These are phyloP conservation scores for Cephus runcator DNA, from an alignment of 2,888 invertebrate species.

Conservation along the genomic window DNA sequence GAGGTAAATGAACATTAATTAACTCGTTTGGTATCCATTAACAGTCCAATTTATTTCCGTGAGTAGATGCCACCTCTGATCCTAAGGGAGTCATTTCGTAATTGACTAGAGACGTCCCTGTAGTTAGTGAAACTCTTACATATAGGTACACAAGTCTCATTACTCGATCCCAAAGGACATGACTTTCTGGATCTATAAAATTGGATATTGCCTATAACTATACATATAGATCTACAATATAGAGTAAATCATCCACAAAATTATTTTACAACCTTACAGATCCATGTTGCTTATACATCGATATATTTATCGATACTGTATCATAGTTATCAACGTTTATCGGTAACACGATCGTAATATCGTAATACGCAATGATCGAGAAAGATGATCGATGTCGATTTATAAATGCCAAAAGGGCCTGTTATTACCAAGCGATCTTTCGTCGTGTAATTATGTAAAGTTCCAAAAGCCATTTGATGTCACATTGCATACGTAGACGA, in stretches of 20 bases:
- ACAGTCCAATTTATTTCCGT: conserved; percentile 8
- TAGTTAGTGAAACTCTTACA: neutral
- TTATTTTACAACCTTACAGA: neutral
- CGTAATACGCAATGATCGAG: neutral
- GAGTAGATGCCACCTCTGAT: conserved; percentile 27
- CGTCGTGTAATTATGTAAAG: neutral
- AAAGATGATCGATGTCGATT: neutral
- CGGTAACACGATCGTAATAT: neutral
- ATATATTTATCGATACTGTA: neutral
- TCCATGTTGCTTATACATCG: neutral
- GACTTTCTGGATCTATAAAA: neutral
- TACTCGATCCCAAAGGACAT: neutral
- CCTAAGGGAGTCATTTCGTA: conserved; percentile 44
- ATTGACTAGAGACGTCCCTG: conserved; percentile 27
- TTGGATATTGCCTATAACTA: neutral
- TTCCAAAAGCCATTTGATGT: neutral
- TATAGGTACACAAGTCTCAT: neutral
- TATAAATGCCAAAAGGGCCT: neutral
- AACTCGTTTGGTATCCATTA: conserved; percentile 24
- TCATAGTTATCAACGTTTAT: neutral
- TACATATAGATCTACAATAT: neutral
- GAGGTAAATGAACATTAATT: conserved; percentile 35
- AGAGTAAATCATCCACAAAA: neutral
- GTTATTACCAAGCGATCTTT: neutral
- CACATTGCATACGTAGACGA: neutral